Evolutionary conservation across 1,140 invertebrate genomes (phyloP), one percentile per base, ranked within the genome.

Genomic region (Caligus rogercresseyi): DNA sequence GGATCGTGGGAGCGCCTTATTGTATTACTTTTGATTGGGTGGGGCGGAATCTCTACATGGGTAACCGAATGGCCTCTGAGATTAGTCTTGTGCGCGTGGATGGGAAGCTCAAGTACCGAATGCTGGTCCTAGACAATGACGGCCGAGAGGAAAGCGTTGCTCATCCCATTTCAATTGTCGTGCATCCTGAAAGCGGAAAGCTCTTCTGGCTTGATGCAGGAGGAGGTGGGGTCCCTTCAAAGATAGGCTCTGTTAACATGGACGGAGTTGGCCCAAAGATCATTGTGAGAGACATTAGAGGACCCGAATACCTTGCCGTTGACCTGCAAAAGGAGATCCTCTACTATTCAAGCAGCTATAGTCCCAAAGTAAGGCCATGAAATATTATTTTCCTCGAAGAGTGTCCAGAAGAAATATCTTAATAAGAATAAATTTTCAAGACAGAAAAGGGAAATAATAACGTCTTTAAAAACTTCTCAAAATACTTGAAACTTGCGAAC

Each of bases 131-230:
- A 18, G 84, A 85, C 0, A 97, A 97, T 71, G 85, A 91, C 69
- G 92, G 93, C 0, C 89, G 83, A 61, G 80, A 78, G 56, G 81
- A 79, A 0, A 91, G 89, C 0, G 88, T 97, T 11, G 85, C 88
- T 0, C 83, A 83, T 69, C 94, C 94, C 0, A 85, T 83, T 67
- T 80, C 86, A 0, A 82, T 98, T 54, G 87, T 83, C 63, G 74
- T 98, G 1, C 91, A 98, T 77, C 92, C 94, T 0, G 79, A 80
- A 1, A 85, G 88, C 68, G 95, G 91, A 76, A 86, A 85, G 76
- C 72, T 96, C 4, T 96, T 91, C 74, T 98, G 94, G 93, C 80
- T 93, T 1, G 95, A 98, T 71, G 86, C 89, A 66, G 95, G 94
- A 3, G 89, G 87, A 15, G 84, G 79, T 65, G 89, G 89, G 11